A percentile compares a stretch with the other conserved stretches of the same genome.
phyloP scores from a whole-genome alignment of 2,888 invertebrate species.

The Lycia hirtaria region DNA sequence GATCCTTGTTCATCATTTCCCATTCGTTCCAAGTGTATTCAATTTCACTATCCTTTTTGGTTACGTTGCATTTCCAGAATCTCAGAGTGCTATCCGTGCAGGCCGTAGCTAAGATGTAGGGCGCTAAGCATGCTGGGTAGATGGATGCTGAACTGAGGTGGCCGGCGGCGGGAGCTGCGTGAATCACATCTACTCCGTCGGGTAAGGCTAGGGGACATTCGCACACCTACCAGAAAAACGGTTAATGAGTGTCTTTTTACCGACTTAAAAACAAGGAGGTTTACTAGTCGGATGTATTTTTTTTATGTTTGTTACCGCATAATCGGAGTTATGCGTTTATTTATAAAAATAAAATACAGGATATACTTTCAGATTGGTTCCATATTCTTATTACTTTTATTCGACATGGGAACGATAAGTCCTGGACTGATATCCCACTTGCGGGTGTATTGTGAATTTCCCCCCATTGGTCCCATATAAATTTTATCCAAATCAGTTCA shows the following conservation, averaged over 20 bases:
- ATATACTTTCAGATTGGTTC: too few species aligned
- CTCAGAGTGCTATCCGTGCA: constrained; percentile 96
- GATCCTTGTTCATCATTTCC: constrained; percentile 93
- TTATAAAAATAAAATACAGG: too few species aligned
- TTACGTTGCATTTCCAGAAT: constrained; percentile 93
- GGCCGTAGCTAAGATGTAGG: constrained; percentile 97
- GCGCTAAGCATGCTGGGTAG: constrained; percentile 99
- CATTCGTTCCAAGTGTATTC: constrained; percentile 94
- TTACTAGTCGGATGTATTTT: too few species aligned
- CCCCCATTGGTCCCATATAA: too few species aligned
- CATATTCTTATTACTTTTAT: too few species aligned
- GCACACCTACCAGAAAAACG: constrained; percentile 85
- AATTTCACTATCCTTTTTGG: constrained; percentile 77
- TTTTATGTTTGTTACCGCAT: too few species aligned
- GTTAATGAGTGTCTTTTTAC: not conserved
- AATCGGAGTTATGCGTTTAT: too few species aligned
- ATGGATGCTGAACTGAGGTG: constrained; percentile 98
- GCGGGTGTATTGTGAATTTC: too few species aligned
- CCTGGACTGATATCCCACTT: too few species aligned
- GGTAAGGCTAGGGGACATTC: constrained; percentile 95
- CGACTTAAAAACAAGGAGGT: not conserved
- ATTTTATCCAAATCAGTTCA: too few species aligned
- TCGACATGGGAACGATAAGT: too few species aligned
- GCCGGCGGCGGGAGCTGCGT: constrained; percentile 97
- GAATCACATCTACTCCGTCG: constrained; percentile 95